Conservation (phyloP, 23 tunicate genomes). For the Corella eumyota region DNA sequence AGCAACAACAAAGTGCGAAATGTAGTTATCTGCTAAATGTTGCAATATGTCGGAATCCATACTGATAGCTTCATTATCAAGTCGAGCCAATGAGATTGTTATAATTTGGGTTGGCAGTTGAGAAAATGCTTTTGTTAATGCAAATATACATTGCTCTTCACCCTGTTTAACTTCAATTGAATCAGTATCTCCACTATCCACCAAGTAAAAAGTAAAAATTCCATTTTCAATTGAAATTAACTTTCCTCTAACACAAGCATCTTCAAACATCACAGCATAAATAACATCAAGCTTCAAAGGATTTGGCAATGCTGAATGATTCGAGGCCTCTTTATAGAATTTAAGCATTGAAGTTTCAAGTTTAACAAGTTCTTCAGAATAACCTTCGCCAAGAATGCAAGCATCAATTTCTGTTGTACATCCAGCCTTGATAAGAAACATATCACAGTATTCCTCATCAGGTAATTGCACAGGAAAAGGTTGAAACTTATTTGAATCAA, state of each 20-base stretch:
- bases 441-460: constrained; percentile 14
- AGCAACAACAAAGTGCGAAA: constrained; percentile 18
- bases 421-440: constrained; percentile 28
- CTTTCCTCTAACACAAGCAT: constrained; percentile 31
- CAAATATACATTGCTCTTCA: constrained; percentile 1
- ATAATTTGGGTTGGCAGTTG: constrained; percentile 38
- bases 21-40: constrained; percentile 13
- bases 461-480: constrained; percentile 15
- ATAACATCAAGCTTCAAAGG: constrained; percentile 29
- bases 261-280: constrained; percentile 52
- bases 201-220: constrained; percentile 24
- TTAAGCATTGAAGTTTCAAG: constrained; percentile 32
- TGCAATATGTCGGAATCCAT: constrained; percentile 26
- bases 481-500: constrained; percentile 21
- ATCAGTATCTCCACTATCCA: constrained; percentile 42
- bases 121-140: constrained; percentile 16
- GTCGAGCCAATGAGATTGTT: constrained; percentile 28
- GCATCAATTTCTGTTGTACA: constrained; percentile 55
- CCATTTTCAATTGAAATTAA: constrained; percentile 18
- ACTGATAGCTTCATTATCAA: constrained; percentile 13
- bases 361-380: constrained; percentile 23
- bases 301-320: constrained; percentile 1
- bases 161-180: constrained; percentile 12
- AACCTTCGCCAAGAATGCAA: constrained; percentile 41
- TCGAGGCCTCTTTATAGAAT: constrained; percentile 8